Evolutionary conservation across 2,113 vertebrate genomes (phyloP), one percentile per base, ranked within the genome.

Genomic region (Columba livia): DNA sequence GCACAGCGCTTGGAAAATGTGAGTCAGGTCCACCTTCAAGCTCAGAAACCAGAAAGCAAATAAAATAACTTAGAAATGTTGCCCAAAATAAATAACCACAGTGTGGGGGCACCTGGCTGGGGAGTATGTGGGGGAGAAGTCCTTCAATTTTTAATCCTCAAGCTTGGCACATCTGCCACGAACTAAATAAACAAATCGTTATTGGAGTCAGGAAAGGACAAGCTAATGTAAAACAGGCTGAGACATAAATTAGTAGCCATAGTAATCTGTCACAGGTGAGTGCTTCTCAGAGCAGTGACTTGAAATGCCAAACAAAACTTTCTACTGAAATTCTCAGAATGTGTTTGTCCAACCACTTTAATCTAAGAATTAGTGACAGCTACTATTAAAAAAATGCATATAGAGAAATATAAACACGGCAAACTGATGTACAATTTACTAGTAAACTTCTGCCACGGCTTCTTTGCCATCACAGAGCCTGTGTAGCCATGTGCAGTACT

Each of bases 31-130:
- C 38, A 79, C 57, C 75, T 69, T 74, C 60, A 80, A 86, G 72
- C 65, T 92, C 72, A 71, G 64, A 94, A 93, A 92, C 69, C 72
- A 95, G 77, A 94, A 78, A 90, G 90, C 72, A 93, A 95, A 96
- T 93, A 95, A 74, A 93, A 83, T 54, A 79, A 85, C 47, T 50
- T 72, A 93, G 66, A 36, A 62, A 85, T 60, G 34, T 93, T 88
- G 56, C 82, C 77, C 79, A 91, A 94, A 96, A 95, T 93, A 94
- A 94, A 96, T 88, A 91, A 72, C 91, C 91, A 70, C 82, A 79
- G 48, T 40, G 69, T 62, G 61, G 85, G 81, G 94, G 61, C 84
- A 95, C 91, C 80, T 92, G 85, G 81, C 61, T 42, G 36, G 64
- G 67, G 53, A 21, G 48, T 0, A 2, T 25, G 61, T 21, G 53